These are phyloP conservation scores for Sylvicola fuscatus DNA, from an alignment of 2,888 invertebrate species.

Conservation along the genomic window DNA sequence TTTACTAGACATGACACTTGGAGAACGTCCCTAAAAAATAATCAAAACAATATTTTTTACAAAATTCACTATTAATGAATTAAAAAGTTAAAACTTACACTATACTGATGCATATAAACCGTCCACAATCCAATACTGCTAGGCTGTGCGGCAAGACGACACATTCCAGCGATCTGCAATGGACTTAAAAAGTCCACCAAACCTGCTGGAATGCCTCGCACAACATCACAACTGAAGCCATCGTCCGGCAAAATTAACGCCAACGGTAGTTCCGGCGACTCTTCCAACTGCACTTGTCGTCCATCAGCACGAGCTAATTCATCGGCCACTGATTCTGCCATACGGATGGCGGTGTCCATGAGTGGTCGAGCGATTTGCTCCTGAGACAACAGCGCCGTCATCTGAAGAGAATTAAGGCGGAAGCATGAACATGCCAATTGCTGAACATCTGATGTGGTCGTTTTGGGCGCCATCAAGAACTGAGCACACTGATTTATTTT, in stretches of 20 bases:
- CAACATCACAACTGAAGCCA: conserved; percentile 93
- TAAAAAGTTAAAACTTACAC: conserved; percentile 18
- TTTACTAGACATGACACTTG: conserved; percentile 43
- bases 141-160: conserved; percentile 76
- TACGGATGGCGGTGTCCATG: conserved; percentile 48
- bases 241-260: conserved; percentile 91
- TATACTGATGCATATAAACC: conserved; percentile 64
- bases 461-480: conserved; percentile 63
- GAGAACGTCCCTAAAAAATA: conserved; percentile 31
- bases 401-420: conserved; percentile 89
- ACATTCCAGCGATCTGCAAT: conserved; percentile 65
- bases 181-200: conserved; percentile 73
- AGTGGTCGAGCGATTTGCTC: conserved; percentile 26
- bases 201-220: conserved; percentile 84
- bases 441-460: conserved; percentile 70
- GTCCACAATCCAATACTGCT: conserved; percentile 89
- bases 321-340: conserved; percentile 78
- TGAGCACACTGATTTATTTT: conserved; percentile 83
- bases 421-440: conserved; percentile 83
- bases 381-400: conserved; percentile 64
- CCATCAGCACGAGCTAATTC: conserved; percentile 81
- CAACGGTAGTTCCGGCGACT: conserved; percentile 75
- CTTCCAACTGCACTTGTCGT: conserved; percentile 72
- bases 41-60: conserved; percentile 3
- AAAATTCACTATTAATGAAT: neutral